These are phyloP conservation scores for Cyanoliseus patagonus DNA, from an alignment of 2,113 vertebrate genomes.

Conservation along the genomic window DNA sequence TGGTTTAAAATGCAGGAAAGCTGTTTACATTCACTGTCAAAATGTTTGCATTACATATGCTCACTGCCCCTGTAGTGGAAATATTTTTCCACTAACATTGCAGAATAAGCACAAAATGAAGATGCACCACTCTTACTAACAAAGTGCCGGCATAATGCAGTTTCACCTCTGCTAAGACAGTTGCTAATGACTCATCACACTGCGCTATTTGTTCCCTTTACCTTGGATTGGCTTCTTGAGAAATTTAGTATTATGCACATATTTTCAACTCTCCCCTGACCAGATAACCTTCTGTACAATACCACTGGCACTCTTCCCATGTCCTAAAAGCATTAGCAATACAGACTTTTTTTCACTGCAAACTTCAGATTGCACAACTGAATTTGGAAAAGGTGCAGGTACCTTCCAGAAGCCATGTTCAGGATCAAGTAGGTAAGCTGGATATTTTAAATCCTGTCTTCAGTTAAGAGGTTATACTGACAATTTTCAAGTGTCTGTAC, in stretches of 20 bases:
- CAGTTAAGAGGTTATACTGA: neutral
- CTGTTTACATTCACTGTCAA: conserved; percentile 65
- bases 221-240: conserved; percentile 9
- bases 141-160: conserved; percentile 59
- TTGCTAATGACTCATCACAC: conserved; percentile 62
- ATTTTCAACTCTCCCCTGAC: neutral
- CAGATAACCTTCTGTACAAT: neutral
- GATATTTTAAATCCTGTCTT: neutral
- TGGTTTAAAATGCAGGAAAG: conserved; percentile 57
- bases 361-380: neutral
- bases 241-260: neutral
- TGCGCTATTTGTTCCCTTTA: conserved; percentile 28
- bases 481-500: neutral
- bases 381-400: neutral
- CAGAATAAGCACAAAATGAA: conserved; percentile 58
- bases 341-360: neutral
- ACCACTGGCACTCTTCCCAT: neutral
- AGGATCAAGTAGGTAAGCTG: neutral
- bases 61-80: conserved; percentile 55
- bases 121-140: conserved; percentile 19
- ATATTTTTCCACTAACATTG: conserved; percentile 33
- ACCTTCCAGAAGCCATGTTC: neutral
- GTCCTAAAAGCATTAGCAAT: neutral
- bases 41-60: conserved; percentile 76
- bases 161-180: conserved; percentile 60